Conservation (phyloP, 1,140 invertebrate species). For the Drosophila ananassae region DNA sequence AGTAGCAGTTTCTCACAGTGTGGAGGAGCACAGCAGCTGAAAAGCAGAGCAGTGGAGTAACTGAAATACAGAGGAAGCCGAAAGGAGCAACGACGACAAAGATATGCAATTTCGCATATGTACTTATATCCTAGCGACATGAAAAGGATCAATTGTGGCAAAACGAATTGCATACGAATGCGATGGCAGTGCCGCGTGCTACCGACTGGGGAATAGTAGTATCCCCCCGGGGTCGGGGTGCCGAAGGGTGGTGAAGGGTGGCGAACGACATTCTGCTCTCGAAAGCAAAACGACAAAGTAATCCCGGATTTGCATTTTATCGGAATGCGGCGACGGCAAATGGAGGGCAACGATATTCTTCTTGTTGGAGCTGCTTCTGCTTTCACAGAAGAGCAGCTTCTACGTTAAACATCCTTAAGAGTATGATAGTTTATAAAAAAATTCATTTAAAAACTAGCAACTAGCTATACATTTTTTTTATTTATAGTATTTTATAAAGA, state of each 20-base stretch:
- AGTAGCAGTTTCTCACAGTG: neutral
- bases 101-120: constrained; percentile 83
- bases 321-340: constrained; percentile 74
- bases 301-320: constrained; percentile 82
- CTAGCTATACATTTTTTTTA: too few relatives aligned
- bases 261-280: constrained; percentile 65
- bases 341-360: constrained; percentile 54
- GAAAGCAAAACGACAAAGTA: constrained; percentile 82
- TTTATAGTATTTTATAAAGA: too few relatives aligned
- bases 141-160: constrained; percentile 83
- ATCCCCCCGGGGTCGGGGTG: neutral
- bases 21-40: constrained; percentile 9
- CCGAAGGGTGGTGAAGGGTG: constrained; percentile 3
- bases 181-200: constrained; percentile 57
- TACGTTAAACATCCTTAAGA: neutral
- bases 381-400: constrained; percentile 29
- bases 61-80: constrained; percentile 21
- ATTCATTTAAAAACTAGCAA: too few relatives aligned
- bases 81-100: constrained; percentile 69
- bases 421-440: too few relatives aligned
- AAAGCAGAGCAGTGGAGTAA: constrained; percentile 24
- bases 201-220: constrained; percentile 16
- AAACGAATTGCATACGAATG: constrained; percentile 83
- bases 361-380: constrained; percentile 29
- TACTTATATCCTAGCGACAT: constrained; percentile 82